These are phyloP conservation scores for Ichneumoninae sp. DNA, from an alignment of 2,888 invertebrate species.

Conservation along the genomic window DNA sequence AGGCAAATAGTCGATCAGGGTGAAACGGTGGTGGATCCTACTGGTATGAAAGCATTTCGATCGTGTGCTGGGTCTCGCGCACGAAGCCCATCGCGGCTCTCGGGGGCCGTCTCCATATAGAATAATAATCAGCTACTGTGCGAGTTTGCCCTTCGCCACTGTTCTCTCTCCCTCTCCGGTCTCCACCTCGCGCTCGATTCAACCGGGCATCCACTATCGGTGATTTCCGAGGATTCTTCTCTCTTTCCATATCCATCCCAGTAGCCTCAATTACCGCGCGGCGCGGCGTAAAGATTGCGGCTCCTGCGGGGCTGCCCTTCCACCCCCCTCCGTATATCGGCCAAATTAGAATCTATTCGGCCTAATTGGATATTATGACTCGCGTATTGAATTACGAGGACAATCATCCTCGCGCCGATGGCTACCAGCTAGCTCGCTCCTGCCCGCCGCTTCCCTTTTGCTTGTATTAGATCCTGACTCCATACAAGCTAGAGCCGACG, in stretches of 20 bases:
- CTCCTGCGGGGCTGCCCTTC: conserved; percentile 69
- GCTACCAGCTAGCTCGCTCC: not conserved
- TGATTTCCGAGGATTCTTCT: conserved; percentile 63
- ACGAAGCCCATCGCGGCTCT: conserved; percentile 48
- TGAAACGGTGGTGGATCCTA: conserved; percentile 35
- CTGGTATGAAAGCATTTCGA: conserved; percentile 52
- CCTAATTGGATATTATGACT: conserved; percentile 81
- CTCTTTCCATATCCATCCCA: conserved; percentile 68
- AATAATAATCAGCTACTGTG: conserved; percentile 78
- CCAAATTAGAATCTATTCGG: conserved; percentile 80
- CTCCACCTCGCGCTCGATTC: conserved; percentile 40
- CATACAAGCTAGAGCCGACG: not conserved
- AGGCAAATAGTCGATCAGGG: conserved; percentile 56
- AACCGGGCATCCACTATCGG: conserved; percentile 44
- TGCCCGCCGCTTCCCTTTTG: not conserved
- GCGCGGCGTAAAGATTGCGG: conserved; percentile 72
- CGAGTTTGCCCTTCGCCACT: conserved; percentile 47
- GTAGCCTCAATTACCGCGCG: conserved; percentile 76
- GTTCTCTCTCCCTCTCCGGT: conserved; percentile 31
- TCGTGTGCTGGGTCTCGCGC: conserved; percentile 45
- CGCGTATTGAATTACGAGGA: conserved; percentile 77
- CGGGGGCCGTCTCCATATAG: conserved; percentile 71
- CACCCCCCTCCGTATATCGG: conserved; percentile 70
- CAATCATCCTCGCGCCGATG: conserved; percentile 66
- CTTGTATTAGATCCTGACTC: not conserved